These are phyloP conservation scores for Anthoscopus minutus DNA, from an alignment of 2,113 vertebrate species.

Conservation along the genomic window DNA sequence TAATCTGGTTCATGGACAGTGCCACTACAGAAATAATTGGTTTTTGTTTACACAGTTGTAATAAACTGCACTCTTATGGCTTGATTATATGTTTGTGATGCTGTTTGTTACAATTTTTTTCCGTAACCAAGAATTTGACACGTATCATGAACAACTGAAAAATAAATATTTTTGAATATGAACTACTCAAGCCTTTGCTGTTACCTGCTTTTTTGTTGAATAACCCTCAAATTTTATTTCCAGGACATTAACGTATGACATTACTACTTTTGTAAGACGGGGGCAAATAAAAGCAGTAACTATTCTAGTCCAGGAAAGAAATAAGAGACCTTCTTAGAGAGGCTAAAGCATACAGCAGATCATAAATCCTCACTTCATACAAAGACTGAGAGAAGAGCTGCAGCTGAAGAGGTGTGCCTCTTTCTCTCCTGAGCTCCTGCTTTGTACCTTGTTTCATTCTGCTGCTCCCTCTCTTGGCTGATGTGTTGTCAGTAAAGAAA, in stretches of 20 bases:
- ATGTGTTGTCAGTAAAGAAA: background rate
- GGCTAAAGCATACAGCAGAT: background rate
- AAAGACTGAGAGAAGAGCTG: background rate
- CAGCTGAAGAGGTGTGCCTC: background rate
- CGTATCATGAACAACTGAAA: background rate
- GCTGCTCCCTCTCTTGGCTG: background rate
- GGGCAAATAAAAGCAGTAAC: background rate
- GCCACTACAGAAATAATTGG: background rate
- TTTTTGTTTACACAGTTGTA: slow-evolving; percentile 48
- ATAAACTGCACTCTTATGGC: background rate
- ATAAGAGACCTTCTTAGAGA: background rate
- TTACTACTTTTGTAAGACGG: background rate
- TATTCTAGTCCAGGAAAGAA: background rate
- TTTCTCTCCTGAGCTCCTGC: background rate
- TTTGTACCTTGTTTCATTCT: background rate
- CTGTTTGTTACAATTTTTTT: background rate
- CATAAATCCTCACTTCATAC: background rate
- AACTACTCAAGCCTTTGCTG: background rate
- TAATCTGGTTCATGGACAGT: background rate
- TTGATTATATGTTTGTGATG: background rate
- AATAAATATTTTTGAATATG: slow-evolving; percentile 53
- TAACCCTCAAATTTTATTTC: background rate
- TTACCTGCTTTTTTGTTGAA: background rate
- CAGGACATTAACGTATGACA: background rate
- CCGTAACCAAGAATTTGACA: background rate